Base-by-base conservation (phyloP, 2,113 vertebrate species). In the Danionella cerebrum region DNA sequence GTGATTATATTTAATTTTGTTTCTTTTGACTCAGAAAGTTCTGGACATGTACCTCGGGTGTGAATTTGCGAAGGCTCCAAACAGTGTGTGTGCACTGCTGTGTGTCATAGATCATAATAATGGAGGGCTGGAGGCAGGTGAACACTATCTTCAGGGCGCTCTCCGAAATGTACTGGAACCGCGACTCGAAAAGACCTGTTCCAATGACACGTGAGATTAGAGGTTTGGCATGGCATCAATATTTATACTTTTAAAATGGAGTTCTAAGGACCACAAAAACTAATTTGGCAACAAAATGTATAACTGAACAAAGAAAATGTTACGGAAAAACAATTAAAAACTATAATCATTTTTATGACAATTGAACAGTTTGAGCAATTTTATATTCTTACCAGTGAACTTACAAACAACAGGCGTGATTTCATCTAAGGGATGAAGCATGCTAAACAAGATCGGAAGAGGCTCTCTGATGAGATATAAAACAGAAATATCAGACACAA, bases 401-500 rank as follows among this genome's bases (percentile, higher is more conserved):
- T 90, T 95, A 83, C 85, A 96, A 41, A 98, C 84, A 5, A 97
- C 81, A 36, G 96, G 96, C 5, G 93, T 91, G 36, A 98, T 95
- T 82, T 98, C 95, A 82, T 98, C 94, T 58, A 99, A 82, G 0
- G 94, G 95, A 73, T 99, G 95, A 31, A 98, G 80, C 95, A 99
- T 97, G 82, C 95, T 98, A 84, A 98, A 99, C 77, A 98, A 82
- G 0, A 91, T 97, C 0, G 96, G 95, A 66, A 99, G 86, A 79
- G 92, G 91, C 47, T 97, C 94, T 74, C 95, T 99, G 79, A 42
- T 45, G 73, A 77, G 22, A 77, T n/a, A n/a, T n/a, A n/a, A n/a
- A n/a, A n/a, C n/a, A n/a, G n/a, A n/a, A n/a, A n/a, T n/a, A n/a
- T n/a, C n/a, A n/a, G n/a, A n/a, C n/a, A n/a, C n/a, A n/a, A n/a